Evolutionary conservation across 1,140 invertebrate species (phyloP), one percentile per base, ranked within the genome.

Genomic region (Halesus radiatus): DNA sequence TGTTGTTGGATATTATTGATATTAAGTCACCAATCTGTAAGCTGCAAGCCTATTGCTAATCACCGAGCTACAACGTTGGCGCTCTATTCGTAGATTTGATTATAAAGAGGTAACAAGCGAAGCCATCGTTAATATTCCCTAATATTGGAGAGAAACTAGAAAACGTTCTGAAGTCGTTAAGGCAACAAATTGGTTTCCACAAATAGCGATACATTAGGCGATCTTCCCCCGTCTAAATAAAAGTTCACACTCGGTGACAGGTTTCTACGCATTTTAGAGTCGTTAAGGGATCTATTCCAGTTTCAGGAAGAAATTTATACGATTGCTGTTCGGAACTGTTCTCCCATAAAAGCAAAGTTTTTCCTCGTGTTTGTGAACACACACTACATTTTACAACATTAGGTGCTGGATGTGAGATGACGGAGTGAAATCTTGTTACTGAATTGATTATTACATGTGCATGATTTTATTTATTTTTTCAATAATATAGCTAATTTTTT

Each of bases 281-380:
- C 70, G 70, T 74, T 74, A 74, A 56, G 70, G 70, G 70, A 74
- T 54, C 70, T 29, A 74, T 74, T 54, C 50, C 15, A 56, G 29
- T 70, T 70, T 70, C 70, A 56, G 70, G 70, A 74, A 54, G 70
- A 74, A 56, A 74, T 74, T 74, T 74, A 74, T 74, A 26, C 70
- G 53, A 56, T 56, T 74, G 70, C 70, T 74, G 37, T 70, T 70
- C 66, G 32, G 66, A 50, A 70, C 66, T 50, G 32, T 22, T 45
- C 37, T 54, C 22, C 70, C 70, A 74, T 74, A 74, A 74, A 74
- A 74, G 18, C 50, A 53, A 74, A 56, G 70, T 74, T 74, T 73
- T 74, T 29, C 22, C 18, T n/a, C 50, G 8, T 74, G 66, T 70
- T 70, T 70, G 66, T 20, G 7, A 70, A 70, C 66, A 74, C 70